These are phyloP conservation scores for Pyrochroa serraticornis DNA, from an alignment of 2,888 invertebrate species.

Conservation along the genomic window DNA sequence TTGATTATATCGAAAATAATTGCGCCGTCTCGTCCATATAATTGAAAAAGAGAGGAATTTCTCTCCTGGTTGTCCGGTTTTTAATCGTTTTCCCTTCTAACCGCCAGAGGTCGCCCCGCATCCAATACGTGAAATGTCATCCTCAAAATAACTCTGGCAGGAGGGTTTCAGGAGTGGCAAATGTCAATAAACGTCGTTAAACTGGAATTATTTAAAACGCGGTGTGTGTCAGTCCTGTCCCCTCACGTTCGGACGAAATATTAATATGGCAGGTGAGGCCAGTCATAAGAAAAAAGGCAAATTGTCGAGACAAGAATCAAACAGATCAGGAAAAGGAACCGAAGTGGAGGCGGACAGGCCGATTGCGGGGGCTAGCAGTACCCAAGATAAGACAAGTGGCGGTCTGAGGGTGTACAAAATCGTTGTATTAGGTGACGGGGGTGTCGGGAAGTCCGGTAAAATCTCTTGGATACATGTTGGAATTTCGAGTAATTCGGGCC, in stretches of 20 bases:
- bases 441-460: conserved; percentile 88
- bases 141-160: conserved; percentile 16
- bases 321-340: conserved; percentile 52
- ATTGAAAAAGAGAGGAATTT: no score
- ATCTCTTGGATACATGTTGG: no score
- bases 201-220: conserved; percentile 8
- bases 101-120: no score
- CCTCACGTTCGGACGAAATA: not conserved
- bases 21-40: no score
- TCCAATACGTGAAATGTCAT: conserved; percentile 13
- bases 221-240: conserved; percentile 3
- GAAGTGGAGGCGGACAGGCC: conserved; percentile 54
- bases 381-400: conserved; percentile 61
- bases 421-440: conserved; percentile 90
- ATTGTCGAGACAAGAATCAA: conserved; percentile 54
- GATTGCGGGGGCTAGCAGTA: conserved; percentile 48
- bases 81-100: no score
- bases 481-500: not conserved
- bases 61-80: no score
- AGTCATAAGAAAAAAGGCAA: conserved; percentile 55
- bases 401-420: conserved; percentile 86
- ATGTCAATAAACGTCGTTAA: conserved; percentile 12
- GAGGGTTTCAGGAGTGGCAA: conserved; percentile 21
- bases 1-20: no score
- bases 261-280: conserved; percentile 56